Base-by-base conservation (phyloP, 2,113 vertebrate genomes). In the Illadopsis cleaveri region DNA sequence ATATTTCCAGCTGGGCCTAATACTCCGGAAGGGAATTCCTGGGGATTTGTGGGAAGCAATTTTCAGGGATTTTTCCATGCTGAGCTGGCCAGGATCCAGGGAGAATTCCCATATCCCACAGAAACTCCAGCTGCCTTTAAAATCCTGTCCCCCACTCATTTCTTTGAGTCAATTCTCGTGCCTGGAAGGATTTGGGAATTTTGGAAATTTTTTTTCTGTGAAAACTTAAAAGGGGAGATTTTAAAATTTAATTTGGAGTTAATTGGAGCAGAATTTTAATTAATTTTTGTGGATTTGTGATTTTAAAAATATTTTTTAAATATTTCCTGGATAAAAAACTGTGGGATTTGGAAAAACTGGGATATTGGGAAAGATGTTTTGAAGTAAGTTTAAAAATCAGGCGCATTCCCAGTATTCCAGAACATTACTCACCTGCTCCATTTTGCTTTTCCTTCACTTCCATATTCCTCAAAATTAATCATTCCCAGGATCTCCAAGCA, bases 241-340 rank as follows among this genome's bases (percentile, higher is more conserved):
- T 69, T 31, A 24, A 17, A 44, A 6, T 66, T 69, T 42, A 10
- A 23, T 37, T 69, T 24, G 6, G 45, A 54, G 7, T 42, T 18
- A 6, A 9, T 12, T 58, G 5, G 9, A 11, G n/a, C 0, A 1
- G 12, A 27, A 1, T 4, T 44, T 15, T 37, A 25, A 75, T 27
- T 57, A 4, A 25, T 22, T 31, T 28, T 27, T 27, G 7, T 31
- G 3, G 25, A 21, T 33, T n/a, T 51, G 37, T 37, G 11, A 25
- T 40, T 18, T 42, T 3, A 3, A 5, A 11, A 18, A 22, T 7
- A 2, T 6, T 10, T 28, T 23, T 2, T 0, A 51, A 61, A 18
- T 31, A 31, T 35, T 22, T 38, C 18, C 28, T 13, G 14, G 10
- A 6, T 27, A 22, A 38, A 65, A 81, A 40, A 12, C 1, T 1